Conservation (phyloP, 2,113 vertebrate genomes). For the Solenodon paradoxus region DNA sequence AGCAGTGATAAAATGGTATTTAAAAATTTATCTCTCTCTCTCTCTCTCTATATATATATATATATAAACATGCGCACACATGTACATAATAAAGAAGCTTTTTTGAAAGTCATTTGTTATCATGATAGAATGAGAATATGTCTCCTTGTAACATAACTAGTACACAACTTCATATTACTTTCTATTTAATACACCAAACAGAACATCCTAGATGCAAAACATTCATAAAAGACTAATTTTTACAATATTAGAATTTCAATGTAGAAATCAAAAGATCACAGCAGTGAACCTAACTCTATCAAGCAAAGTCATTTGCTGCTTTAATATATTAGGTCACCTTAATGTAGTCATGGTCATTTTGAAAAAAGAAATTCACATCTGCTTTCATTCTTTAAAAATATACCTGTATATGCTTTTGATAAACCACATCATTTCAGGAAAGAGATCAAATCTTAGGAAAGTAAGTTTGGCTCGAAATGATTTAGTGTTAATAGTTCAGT, state of each 20-base stretch:
- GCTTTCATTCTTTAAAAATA: not conserved
- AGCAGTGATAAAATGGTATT: not conserved
- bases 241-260: not conserved
- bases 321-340: not conserved
- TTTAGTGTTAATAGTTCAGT: conserved; percentile 39
- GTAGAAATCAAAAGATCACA: not conserved
- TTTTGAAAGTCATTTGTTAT: not conserved
- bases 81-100: not conserved
- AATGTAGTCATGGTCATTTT: not conserved
- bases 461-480: conserved; percentile 33
- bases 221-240: not conserved
- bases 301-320: not conserved
- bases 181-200: not conserved
- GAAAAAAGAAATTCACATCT: not conserved
- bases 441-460: conserved; percentile 44
- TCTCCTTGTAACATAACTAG: not conserved
- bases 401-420: not conserved
- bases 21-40: too few relatives aligned
- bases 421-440: conserved; percentile 2
- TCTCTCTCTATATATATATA: not conserved
- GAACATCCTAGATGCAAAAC: not conserved
- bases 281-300: not conserved
- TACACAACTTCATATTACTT: not conserved
- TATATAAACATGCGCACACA: not conserved
- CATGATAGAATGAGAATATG: not conserved